Evolutionary conservation across 2,888 invertebrate species (phyloP), one percentile per base, ranked within the genome.

Genomic region (Nymphalis urticae): DNA sequence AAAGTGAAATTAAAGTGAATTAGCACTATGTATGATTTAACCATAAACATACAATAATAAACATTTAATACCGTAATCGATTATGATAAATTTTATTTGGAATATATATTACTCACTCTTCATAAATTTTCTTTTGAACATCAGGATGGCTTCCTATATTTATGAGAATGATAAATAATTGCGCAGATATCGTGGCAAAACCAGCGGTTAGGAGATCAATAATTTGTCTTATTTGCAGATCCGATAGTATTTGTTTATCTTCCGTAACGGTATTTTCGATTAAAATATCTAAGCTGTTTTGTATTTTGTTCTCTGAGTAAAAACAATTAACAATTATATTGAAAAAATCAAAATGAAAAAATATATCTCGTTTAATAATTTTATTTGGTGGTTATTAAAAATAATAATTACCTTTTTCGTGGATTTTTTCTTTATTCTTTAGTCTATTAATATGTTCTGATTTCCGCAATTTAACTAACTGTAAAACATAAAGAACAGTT

Each of bases 181-280:
- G 89, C 4, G 86, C 85, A 0, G 93, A 88, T 0, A 90, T 88
- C 0, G 93, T 93, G 72, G 93, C 90, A 75, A 92, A 89, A 69
- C 94, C 94, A 1, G 93, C 94, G 2, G 93, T 89, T 68, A 94
- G 93, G 84, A 94, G 93, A 0, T 94, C 93, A 0, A 94, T 42
- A 60, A 62, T 53, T 27, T 48, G 50, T n/a, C 19, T n/a, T 50
- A 50, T 7, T 9, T 50, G 50, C 17, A n/a, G 19, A 19, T 50
- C 50, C 17, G 50, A 3, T 19, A 50, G 19, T 17, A 50, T 50
- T 19, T n/a, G 7, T 2, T 19, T 50, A 17, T 50, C 19, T 19
- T 50, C 19, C 19, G 50, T 50, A 17, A 50, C 50, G 50, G 50
- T n/a, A 19, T 7, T 16, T 17, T 50, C 50, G 48, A 17, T 65